Evolutionary conservation across 2,113 vertebrate species (phyloP).

Genomic region (Aspiorhynchus laticeps): DNA sequence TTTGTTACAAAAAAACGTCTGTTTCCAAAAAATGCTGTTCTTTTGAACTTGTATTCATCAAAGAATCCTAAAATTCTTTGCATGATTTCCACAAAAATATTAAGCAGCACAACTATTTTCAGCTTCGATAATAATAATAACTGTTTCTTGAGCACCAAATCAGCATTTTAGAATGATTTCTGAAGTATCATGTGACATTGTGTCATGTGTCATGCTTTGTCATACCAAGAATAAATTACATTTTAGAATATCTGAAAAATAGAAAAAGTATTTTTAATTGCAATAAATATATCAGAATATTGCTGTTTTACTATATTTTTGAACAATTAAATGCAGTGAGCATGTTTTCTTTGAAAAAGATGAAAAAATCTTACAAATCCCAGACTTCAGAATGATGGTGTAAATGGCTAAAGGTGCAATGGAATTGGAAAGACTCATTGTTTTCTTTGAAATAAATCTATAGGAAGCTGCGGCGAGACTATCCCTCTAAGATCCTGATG

Average conservation of each 20-base stretch:
- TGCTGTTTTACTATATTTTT: background rate
- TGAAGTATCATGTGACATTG: background rate
- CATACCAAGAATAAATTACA: too few species aligned
- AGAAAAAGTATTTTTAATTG: background rate
- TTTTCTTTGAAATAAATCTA: background rate
- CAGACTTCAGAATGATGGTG: too few species aligned
- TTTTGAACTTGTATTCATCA: too few species aligned
- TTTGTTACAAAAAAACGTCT: background rate
- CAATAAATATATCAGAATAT: background rate
- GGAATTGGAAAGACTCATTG: background rate
- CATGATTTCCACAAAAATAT: background rate
- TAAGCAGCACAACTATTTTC: background rate
- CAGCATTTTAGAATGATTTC: background rate
- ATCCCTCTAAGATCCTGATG: conserved; percentile 98
- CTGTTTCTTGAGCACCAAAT: background rate
- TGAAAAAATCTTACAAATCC: background rate
- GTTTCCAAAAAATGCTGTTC: too few species aligned
- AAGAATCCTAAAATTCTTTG: too few species aligned
- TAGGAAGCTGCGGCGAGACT: conserved; percentile 94
- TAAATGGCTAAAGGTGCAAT: background rate
- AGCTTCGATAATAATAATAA: background rate
- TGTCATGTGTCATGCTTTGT: too few species aligned
- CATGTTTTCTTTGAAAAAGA: background rate
- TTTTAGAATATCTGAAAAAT: too few species aligned
- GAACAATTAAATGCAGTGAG: background rate